Conservation (phyloP, 2,888 invertebrate genomes). For the Coleophora deauratella region DNA sequence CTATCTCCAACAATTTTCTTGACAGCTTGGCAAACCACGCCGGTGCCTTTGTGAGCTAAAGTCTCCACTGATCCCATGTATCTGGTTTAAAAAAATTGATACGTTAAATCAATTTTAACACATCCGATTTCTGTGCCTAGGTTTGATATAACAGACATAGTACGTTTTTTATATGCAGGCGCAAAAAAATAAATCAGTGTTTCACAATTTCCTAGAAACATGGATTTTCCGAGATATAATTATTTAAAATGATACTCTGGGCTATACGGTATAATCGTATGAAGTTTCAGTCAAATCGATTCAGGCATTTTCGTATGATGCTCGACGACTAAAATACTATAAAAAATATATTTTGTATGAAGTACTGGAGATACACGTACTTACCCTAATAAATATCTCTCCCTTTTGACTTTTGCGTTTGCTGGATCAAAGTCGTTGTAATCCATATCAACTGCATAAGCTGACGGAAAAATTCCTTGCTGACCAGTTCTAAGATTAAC, state of each 20-base stretch:
- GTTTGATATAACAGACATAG: too few relatives aligned
- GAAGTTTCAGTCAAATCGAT: too few relatives aligned
- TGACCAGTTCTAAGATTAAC: slow-evolving; percentile 95
- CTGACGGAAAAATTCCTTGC: slow-evolving; percentile 96
- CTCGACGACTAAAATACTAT: too few relatives aligned
- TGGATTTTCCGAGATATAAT: too few relatives aligned
- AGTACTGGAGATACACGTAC: neutral
- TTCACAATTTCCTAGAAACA: too few relatives aligned
- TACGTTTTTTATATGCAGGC: too few relatives aligned
- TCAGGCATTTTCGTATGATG: too few relatives aligned
- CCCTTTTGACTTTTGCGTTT: slow-evolving; percentile 87
- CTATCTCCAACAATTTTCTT: slow-evolving; percentile 86
- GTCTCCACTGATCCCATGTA: slow-evolving; percentile 98
- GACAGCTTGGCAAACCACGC: slow-evolving; percentile 93
- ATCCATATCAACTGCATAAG: slow-evolving; percentile 97
- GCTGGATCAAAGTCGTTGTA: slow-evolving; percentile 96
- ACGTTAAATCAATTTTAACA: neutral
- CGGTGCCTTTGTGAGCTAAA: slow-evolving; percentile 96
- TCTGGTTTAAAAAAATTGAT: slow-evolving; percentile 29
- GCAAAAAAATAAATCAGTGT: too few relatives aligned
- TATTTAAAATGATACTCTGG: too few relatives aligned
- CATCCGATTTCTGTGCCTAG: too few relatives aligned
- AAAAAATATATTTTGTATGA: too few relatives aligned
- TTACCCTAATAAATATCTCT: slow-evolving; percentile 87
- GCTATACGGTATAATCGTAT: too few relatives aligned